Base-by-base conservation (phyloP, 2,888 invertebrate species). In the Brachyopa scutellaris region DNA sequence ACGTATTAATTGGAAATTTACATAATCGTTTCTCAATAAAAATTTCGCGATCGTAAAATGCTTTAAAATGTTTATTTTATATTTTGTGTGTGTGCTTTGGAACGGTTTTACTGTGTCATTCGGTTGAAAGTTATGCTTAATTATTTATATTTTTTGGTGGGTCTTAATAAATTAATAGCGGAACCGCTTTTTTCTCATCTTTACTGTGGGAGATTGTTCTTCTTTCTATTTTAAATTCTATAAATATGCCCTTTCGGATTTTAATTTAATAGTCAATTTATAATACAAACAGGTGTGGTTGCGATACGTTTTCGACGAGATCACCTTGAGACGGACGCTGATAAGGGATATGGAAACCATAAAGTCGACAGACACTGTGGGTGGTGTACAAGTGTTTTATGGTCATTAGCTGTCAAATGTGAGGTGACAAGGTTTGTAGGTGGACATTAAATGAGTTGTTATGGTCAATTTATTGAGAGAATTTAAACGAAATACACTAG, bases 1-100 rank as follows among this genome's bases (percentile, higher is more conserved):
- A 70, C 70, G 70, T 70, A 70, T 70, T 70, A 49, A 70, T 70
- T 70, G 70, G 36, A 62, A 62, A 73, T 73, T 73, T 73, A 62
- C 72, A 62, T 62, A 73, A 73, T 53, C 45, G 33, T 33, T 40
- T 72, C 45, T 73, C 45, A 45, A 53, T 42, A 53, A 49, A 62
- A 51, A 53, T 62, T 53, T 47, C 53, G 45, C 72, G 62, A 62
- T 62, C 62, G 62, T 62, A 45, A 73, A 73, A 73, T 36, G 42
- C 33, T 62, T 36, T 17, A 17, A 53, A 61, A 51, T 72, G 51
- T 53, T 62, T 55, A 29, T 36, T 62, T 62, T 42, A 31, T 38
- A 51, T 62, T 40, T 19, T 13, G n/a, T 23, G 2, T 33, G 45
- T 26, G 38, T 31, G 53, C 29, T 51, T 38, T 53, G 31, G n/a